Conservation (phyloP, 2,888 invertebrate species). For the Teleogryllus oceanicus region DNA sequence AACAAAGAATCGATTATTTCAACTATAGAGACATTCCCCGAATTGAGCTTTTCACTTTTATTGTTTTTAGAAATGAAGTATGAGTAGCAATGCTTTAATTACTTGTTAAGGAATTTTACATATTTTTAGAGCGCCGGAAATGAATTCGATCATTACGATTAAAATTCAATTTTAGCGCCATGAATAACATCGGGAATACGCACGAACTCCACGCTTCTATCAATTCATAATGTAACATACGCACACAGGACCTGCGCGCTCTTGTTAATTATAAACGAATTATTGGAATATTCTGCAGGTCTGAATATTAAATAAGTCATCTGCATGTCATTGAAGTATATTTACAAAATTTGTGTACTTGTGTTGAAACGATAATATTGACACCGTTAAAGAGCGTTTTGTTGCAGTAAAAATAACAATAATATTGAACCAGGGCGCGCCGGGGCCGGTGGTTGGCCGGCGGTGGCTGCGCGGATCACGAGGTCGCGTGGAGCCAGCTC, state of each 20-base stretch:
- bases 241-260: not conserved
- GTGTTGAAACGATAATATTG: not conserved
- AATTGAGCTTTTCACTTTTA: too few species aligned
- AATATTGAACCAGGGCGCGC: too few species aligned
- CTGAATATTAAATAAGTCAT: not conserved
- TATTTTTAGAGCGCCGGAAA: not conserved
- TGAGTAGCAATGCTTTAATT: too few species aligned
- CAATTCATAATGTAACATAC: conserved; percentile 6
- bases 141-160: not conserved
- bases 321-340: conserved; percentile 1
- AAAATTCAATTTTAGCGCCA: not conserved
- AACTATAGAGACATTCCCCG: too few species aligned
- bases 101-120: too few species aligned
- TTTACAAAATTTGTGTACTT: not conserved
- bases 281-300: conserved; percentile 10
- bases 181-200: not conserved
- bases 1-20: too few species aligned
- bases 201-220: not conserved
- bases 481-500: too few species aligned
- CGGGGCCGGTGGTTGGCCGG: too few species aligned
- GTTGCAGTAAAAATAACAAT: too few species aligned
- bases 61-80: too few species aligned
- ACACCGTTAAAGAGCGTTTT: conserved; percentile 1
- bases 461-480: too few species aligned
- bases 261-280: conserved; percentile 8